Conservation (phyloP, 1,140 invertebrate species). For the Apolygus lucorum region DNA sequence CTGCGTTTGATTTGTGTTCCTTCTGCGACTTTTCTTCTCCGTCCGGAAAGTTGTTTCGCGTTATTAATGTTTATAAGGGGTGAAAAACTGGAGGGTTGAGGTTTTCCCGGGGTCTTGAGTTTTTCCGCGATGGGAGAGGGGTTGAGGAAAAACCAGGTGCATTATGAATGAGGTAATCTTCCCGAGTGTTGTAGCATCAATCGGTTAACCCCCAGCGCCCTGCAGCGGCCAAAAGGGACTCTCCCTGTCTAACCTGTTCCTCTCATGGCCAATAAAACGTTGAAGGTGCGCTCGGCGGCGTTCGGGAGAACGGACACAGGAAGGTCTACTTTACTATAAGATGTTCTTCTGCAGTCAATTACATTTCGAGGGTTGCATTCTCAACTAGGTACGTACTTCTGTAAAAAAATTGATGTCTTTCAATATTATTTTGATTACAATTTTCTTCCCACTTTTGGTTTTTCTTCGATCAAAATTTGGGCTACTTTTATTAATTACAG, state of each 20-base stretch:
- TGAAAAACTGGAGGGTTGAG: background rate
- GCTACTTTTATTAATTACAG: too few species aligned
- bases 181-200: slow-evolving; percentile 10
- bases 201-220: slow-evolving; percentile 6
- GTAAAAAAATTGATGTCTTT: too few species aligned
- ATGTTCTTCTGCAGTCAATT: too few species aligned
- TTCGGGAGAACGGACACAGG: too few species aligned
- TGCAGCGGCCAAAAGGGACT: background rate
- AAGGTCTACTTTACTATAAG: too few species aligned
- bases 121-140: background rate
- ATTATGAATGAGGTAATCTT: slow-evolving; percentile 15
- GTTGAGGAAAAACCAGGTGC: background rate
- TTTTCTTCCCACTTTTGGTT: too few species aligned
- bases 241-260: too few species aligned
- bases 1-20: background rate
- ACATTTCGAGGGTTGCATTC: too few species aligned
- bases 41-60: background rate
- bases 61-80: slow-evolving; percentile 2
- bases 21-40: background rate
- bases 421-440: too few species aligned
- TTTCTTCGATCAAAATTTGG: too few species aligned
- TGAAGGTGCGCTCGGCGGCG: too few species aligned
- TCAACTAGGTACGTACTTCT: too few species aligned
- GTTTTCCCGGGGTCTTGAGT: background rate
- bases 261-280: slow-evolving; percentile 12